Evolutionary conservation across 1,140 invertebrate species (phyloP).

Genomic region (Charaxes varanes): DNA sequence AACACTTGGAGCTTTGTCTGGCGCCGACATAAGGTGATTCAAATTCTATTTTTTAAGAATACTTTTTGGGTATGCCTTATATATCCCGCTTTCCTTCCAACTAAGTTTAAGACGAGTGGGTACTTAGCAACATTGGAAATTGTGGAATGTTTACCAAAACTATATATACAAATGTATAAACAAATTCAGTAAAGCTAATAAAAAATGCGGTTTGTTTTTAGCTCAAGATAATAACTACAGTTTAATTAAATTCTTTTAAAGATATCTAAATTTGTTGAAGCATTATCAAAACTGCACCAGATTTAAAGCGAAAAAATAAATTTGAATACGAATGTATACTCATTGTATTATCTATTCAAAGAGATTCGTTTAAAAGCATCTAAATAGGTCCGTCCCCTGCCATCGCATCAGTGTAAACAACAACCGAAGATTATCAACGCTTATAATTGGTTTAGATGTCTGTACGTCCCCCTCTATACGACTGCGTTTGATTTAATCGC

Average conservation of each 20-base stretch:
- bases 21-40: too few species aligned
- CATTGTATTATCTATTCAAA: neutral
- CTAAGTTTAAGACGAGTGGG: too few species aligned
- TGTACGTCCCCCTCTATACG: slow-evolving; percentile 31
- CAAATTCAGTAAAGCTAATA: too few species aligned
- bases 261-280: slow-evolving; percentile 6
- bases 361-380: slow-evolving; percentile 36
- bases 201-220: neutral
- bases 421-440: slow-evolving; percentile 54
- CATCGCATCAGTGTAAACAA: slow-evolving; percentile 35
- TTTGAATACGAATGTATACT: slow-evolving; percentile 1
- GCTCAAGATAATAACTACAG: too few species aligned
- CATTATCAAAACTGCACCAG: slow-evolving; percentile 6
- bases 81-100: too few species aligned
- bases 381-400: slow-evolving; percentile 30
- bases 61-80: too few species aligned
- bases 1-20: too few species aligned
- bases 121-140: too few species aligned
- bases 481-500: slow-evolving; percentile 50
- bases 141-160: too few species aligned
- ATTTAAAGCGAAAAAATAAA: neutral
- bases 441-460: slow-evolving; percentile 63
- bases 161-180: too few species aligned
- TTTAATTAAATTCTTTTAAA: too few species aligned
- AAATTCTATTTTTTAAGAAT: too few species aligned